Base-by-base conservation (phyloP, 1,140 invertebrate species). In the Scaptomyza hsui region DNA sequence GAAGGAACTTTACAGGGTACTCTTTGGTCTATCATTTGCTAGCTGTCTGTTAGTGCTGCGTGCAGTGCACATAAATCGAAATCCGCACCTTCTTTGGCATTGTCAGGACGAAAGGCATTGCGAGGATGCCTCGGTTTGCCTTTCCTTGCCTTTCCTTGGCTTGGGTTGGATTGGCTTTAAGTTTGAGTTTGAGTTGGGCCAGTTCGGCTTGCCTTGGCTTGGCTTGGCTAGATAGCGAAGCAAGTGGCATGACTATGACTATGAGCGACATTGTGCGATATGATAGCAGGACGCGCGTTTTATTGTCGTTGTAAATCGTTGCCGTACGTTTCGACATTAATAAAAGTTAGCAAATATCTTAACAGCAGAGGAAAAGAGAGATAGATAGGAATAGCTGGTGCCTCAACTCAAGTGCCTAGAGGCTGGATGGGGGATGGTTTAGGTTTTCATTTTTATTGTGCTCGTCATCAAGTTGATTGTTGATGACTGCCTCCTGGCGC, bases 291-390 rank as follows among this genome's bases (percentile, higher is more conserved):
- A 73, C 63, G 74, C 75, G 82, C 78, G 69, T 80, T 88, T 88
- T 88, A 88, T 88, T 88, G 82, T 88, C 83, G 82, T 88, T 88
- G 82, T 88, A 88, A 88, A 88, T 88, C 82, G 82, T 88, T 89
- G 83, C 83, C 78, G 78, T 88, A 88, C 82, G 82, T 88, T 88
- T 88, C 82, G 78, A 86, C 82, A 88, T 88, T 88, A 88, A 88
- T 88, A 88, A 88, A 88, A 88, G 82, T 88, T 88, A 88, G 82
- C 82, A 88, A 88, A 88, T 88, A 88, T 88, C 82, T 88, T 67
- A 78, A 59, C 55, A 67, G 69, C 48, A 47, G n/a, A 15, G 55
- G 55, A 65, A 59, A 62, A 49, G 13, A 42, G 41, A 35, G 19
- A 19, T 5, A 67, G 55, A 51, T 52, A 57, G 44, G 16, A 26